Conservation (phyloP, 1,140 invertebrate genomes). For the Nixonia krombeini region DNA sequence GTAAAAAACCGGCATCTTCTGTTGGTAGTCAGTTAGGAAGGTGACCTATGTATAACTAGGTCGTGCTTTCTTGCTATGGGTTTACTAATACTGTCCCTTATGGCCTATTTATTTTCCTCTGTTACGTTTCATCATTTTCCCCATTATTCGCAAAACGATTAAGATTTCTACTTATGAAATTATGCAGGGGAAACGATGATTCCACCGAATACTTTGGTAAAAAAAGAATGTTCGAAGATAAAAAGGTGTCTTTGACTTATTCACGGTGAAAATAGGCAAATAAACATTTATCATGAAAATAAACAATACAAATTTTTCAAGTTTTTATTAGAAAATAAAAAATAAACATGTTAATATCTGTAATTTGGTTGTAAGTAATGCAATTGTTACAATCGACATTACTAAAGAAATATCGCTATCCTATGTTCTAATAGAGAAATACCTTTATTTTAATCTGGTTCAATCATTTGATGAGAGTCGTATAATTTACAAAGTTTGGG, state of each 20-base stretch:
- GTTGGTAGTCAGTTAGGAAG: constrained; percentile 72
- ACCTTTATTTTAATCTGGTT: constrained; percentile 56
- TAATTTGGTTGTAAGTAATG: too few species aligned
- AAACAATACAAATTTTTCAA: too few species aligned
- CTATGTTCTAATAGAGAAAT: constrained; percentile 52
- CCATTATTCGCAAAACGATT: too few species aligned
- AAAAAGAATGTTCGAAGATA: too few species aligned
- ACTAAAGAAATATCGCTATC: constrained; percentile 44
- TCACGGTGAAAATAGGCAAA: too few species aligned
- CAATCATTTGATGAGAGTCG: constrained; percentile 15
- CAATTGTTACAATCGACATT: constrained; percentile 29
- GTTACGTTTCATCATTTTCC: constrained; percentile 13
- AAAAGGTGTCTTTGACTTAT: too few species aligned
- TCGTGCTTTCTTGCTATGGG: constrained; percentile 69
- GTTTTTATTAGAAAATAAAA: too few species aligned
- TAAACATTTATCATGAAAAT: too few species aligned
- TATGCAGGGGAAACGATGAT: too few species aligned
- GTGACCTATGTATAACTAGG: constrained; percentile 70
- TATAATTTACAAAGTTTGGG: constrained; percentile 53
- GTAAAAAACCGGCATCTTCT: constrained; percentile 72
- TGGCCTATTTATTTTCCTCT: constrained; percentile 48
- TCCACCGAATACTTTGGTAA: too few species aligned
- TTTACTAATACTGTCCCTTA: constrained; percentile 61
- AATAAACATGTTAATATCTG: too few species aligned
- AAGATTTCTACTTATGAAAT: too few species aligned